Base-by-base conservation (phyloP, 2,888 invertebrate species). In the Agonopterix arenella region DNA sequence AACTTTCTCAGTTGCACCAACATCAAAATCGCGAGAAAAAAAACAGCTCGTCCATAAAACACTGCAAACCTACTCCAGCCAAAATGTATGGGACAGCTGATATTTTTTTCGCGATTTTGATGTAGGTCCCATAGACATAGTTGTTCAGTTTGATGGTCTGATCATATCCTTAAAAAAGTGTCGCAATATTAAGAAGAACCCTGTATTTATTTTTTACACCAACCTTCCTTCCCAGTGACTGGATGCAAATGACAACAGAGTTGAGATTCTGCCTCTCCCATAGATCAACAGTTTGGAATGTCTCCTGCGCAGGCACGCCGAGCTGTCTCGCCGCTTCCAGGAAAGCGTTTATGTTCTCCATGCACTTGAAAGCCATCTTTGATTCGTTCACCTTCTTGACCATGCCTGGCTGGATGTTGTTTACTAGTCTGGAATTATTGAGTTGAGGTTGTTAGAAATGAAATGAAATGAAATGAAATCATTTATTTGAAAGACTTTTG, bases 311-410 rank as follows among this genome's bases (percentile, higher is more conserved):
- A 1, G 97, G 96, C 3, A 99, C 98, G 42, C 98, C 99, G 57
- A 98, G 90, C 52, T 91, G 92, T 73, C 93, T 93, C 51, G 96
- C 96, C 8, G 94, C 94, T 60, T 94, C 95, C 53, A 97, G 88
- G 88, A 98, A 98, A 28, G 94, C 95, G 82, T 97, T 97, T 66
- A 99, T 98, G 81, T 99, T 99, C 88, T 99, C 98, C 98, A 99
- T 99, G 85, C 97, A 97, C 76, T 98, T 98, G 88, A 98, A 99
- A 53, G 96, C 97, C 94, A 97, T 95, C 73, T 93, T 93, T 52
- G 95, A 95, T 64, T 93, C 93, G 82, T 98, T 98, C 64, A 98
- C 93, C 89, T 97, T 98, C 90, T 97, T 98, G 51, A 99, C 93
- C 49, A 93, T 92, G 44, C 95, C 96, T 0, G 96, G 93, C 76